Conservation (phyloP, 2,888 invertebrate species). For the Theretra japonica region DNA sequence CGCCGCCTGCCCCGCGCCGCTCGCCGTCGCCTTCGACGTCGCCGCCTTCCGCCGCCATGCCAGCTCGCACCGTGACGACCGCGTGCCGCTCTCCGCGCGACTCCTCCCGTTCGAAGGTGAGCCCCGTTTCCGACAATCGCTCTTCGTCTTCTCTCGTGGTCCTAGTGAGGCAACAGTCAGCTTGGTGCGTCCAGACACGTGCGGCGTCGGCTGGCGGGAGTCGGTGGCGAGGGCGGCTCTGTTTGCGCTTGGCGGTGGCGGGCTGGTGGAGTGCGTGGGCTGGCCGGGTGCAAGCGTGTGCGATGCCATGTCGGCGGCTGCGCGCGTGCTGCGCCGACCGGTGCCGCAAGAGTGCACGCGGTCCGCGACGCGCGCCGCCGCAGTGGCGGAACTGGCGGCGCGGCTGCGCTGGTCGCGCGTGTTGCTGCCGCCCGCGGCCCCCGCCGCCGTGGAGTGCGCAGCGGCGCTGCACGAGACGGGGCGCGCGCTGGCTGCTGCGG, state of each 20-base stretch:
- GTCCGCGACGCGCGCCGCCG: slow-evolving; percentile 50
- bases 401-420: slow-evolving; percentile 60
- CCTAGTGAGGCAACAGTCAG: neutral
- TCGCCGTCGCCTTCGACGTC: slow-evolving; percentile 44
- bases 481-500: slow-evolving; percentile 51
- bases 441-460: slow-evolving; percentile 45
- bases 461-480: slow-evolving; percentile 48
- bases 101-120: slow-evolving; percentile 16
- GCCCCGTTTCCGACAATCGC: neutral
- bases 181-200: slow-evolving; percentile 57
- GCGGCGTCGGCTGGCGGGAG: slow-evolving; percentile 55
- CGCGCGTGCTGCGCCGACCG: slow-evolving; percentile 46
- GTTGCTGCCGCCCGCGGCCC: slow-evolving; percentile 47
- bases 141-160: slow-evolving; percentile 27
- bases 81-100: neutral
- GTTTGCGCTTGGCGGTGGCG: slow-evolving; percentile 52
- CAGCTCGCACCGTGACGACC: slow-evolving; percentile 18
- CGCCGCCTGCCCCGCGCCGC: slow-evolving; percentile 35
- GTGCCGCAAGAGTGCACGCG: slow-evolving; percentile 46
- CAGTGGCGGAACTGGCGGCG: slow-evolving; percentile 50
- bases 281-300: slow-evolving; percentile 54
- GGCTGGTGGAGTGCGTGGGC: slow-evolving; percentile 49
- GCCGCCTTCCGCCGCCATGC: slow-evolving; percentile 36
- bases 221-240: slow-evolving; percentile 55
- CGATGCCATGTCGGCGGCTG: slow-evolving; percentile 53